Evolutionary conservation across 2,888 invertebrate genomes (phyloP).

Genomic region (Cinara cedri): DNA sequence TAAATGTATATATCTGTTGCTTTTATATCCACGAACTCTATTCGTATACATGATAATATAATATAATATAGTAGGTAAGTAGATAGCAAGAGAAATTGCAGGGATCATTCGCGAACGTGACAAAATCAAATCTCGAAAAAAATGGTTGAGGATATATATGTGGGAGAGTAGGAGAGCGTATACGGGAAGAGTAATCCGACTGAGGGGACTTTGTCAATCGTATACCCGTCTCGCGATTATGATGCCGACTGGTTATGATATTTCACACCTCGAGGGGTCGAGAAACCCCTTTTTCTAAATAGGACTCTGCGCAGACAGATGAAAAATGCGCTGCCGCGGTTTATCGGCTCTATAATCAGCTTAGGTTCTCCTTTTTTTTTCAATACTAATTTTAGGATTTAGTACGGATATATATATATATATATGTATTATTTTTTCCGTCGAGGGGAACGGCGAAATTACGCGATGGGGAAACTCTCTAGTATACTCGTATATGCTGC

Average conservation of each 20-base stretch:
- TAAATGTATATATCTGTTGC: too few species aligned
- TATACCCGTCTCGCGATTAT: conserved; percentile 20
- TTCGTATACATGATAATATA: too few species aligned
- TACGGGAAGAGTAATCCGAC: conserved; percentile 23
- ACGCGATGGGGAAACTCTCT: neutral
- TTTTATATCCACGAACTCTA: too few species aligned
- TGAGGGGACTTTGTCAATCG: conserved; percentile 38
- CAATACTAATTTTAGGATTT: conserved; percentile 52
- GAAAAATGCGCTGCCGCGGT: conserved; percentile 30
- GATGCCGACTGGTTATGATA: conserved; percentile 51
- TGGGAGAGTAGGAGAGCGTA: too few species aligned
- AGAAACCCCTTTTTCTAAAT: conserved; percentile 35
- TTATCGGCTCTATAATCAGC: conserved; percentile 40
- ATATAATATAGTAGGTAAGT: too few species aligned
- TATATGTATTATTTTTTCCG: conserved; percentile 9
- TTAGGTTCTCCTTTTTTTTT: conserved; percentile 50
- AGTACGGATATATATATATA: conserved; percentile 10
- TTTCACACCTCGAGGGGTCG: conserved; percentile 53
- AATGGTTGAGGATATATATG: too few species aligned
- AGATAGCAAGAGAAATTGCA: neutral
- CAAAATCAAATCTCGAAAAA: conserved; percentile 34
- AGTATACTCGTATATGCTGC: too few species aligned
- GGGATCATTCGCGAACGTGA: conserved; percentile 23
- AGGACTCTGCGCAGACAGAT: conserved; percentile 9
- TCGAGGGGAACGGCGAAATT: conserved; percentile 27